These are phyloP conservation scores for Trichechus manatus DNA, from an alignment of 2,113 vertebrate species.

Conservation along the genomic window DNA sequence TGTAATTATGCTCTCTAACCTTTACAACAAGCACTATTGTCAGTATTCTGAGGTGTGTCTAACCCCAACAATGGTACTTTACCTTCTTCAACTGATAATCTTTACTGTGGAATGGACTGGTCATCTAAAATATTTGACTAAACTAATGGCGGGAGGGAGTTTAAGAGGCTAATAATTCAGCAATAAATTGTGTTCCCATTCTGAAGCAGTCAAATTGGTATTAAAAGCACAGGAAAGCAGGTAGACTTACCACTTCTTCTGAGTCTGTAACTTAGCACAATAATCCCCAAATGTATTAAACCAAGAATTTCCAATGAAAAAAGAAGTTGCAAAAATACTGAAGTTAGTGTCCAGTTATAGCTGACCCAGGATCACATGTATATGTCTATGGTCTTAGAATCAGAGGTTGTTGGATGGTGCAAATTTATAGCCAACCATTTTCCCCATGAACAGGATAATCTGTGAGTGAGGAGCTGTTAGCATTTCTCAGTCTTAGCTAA, in stretches of 20 bases:
- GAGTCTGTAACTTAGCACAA: not conserved
- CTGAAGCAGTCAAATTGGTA: not conserved
- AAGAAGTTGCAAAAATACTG: not conserved
- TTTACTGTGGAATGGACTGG: not conserved
- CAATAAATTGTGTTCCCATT: not conserved
- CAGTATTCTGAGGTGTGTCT: not conserved
- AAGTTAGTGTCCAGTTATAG: not conserved
- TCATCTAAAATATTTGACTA: not conserved
- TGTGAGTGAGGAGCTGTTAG: not conserved
- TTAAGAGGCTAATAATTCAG: not conserved
- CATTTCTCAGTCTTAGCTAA: not conserved
- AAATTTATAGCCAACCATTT: not conserved
- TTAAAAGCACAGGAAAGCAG: not conserved
- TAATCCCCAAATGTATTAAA: not conserved
- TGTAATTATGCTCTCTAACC: not conserved
- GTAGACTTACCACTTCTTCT: not conserved
- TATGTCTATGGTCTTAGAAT: not conserved
- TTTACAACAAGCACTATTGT: not conserved
- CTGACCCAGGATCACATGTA: not conserved
- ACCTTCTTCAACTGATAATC: not conserved
- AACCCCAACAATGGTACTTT: not conserved
- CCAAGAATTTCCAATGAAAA: not conserved
- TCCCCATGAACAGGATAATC: not conserved
- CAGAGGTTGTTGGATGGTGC: too few species aligned
- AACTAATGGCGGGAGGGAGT: not conserved